These are phyloP conservation scores for Trachelus tabidus DNA, from an alignment of 2,888 invertebrate genomes.

Conservation along the genomic window DNA sequence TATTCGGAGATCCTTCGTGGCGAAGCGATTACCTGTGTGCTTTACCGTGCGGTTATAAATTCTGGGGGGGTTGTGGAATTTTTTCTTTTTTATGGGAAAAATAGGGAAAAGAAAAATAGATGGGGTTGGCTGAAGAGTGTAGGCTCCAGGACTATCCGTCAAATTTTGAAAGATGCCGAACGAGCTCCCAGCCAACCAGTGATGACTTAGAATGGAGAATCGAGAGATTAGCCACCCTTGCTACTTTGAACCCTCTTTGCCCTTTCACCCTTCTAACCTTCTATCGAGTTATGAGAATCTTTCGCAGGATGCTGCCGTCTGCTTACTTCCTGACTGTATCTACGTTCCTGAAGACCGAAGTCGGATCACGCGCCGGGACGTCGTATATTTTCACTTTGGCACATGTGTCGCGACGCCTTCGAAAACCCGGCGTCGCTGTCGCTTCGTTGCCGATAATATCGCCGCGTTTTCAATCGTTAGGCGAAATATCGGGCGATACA, in stretches of 20 bases:
- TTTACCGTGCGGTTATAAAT: not conserved
- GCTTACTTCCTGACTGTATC: slow-evolving; percentile 3
- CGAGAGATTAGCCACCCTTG: slow-evolving; percentile 51
- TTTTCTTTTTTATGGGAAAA: not conserved
- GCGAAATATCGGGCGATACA: not conserved
- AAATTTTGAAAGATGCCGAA: not conserved
- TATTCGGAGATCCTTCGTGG: not conserved
- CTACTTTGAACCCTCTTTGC: slow-evolving; percentile 30
- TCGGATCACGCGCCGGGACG: slow-evolving; percentile 55
- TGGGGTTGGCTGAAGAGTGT: not conserved
- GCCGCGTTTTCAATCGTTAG: not conserved
- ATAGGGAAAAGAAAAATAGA: not conserved
- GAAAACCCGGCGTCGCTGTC: slow-evolving; percentile 10
- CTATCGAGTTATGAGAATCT: slow-evolving; percentile 61
- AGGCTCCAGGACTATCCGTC: not conserved
- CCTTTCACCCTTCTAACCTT: slow-evolving; percentile 33
- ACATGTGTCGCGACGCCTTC: slow-evolving; percentile 61
- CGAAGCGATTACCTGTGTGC: not conserved
- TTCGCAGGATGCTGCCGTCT: slow-evolving; percentile 24
- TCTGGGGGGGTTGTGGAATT: not conserved
- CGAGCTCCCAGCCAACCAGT: not conserved
- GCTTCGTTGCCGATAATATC: not conserved
- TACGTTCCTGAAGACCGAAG: slow-evolving; percentile 36
- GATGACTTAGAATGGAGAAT: slow-evolving; percentile 41
- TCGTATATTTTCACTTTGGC: slow-evolving; percentile 66